These are phyloP conservation scores for Halocynthia roretzi DNA, from an alignment of 23 tunicate species.

Conservation along the genomic window DNA sequence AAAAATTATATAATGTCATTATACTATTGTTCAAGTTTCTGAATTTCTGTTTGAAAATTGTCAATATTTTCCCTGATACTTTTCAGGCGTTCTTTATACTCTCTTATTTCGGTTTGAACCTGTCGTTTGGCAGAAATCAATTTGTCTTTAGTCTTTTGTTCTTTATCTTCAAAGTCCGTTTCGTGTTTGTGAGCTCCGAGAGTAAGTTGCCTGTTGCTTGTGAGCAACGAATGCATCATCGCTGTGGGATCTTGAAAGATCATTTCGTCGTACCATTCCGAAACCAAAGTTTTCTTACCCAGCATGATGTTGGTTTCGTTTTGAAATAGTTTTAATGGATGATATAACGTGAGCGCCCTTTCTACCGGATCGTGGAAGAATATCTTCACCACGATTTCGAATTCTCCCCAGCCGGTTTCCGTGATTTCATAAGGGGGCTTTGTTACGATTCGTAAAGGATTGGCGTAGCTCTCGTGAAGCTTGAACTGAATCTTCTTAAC, in stretches of 20 bases:
- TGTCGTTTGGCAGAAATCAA: slow-evolving; percentile 45
- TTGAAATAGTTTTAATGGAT: slow-evolving; percentile 68
- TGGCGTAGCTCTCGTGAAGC: slow-evolving; percentile 88
- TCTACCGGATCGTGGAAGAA: slow-evolving; percentile 83
- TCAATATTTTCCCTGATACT: slow-evolving; percentile 65
- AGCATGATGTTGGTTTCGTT: slow-evolving; percentile 56
- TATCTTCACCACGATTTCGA: slow-evolving; percentile 86
- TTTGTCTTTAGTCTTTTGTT: slow-evolving; percentile 35
- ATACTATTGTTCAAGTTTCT: slow-evolving; percentile 28
- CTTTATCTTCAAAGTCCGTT: slow-evolving; percentile 77
- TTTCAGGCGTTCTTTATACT: slow-evolving; percentile 64
- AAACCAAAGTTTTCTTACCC: slow-evolving; percentile 57
- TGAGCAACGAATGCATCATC: slow-evolving; percentile 84
- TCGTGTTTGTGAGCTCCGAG: slow-evolving; percentile 89
- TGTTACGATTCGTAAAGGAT: slow-evolving; percentile 76
- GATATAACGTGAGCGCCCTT: slow-evolving; percentile 68
- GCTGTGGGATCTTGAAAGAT: slow-evolving; percentile 87
- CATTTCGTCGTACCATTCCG: slow-evolving; percentile 93
- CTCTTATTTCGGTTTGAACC: slow-evolving; percentile 58
- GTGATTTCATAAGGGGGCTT: slow-evolving; percentile 95
- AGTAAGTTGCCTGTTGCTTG: slow-evolving; percentile 54
- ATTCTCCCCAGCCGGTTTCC: slow-evolving; percentile 98
- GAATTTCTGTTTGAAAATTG: slow-evolving; percentile 71
- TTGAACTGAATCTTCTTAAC: slow-evolving; percentile 94
- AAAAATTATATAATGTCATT: no score